These are phyloP conservation scores for Drosophila planitibia DNA, from an alignment of 2,888 invertebrate species.

Conservation along the genomic window DNA sequence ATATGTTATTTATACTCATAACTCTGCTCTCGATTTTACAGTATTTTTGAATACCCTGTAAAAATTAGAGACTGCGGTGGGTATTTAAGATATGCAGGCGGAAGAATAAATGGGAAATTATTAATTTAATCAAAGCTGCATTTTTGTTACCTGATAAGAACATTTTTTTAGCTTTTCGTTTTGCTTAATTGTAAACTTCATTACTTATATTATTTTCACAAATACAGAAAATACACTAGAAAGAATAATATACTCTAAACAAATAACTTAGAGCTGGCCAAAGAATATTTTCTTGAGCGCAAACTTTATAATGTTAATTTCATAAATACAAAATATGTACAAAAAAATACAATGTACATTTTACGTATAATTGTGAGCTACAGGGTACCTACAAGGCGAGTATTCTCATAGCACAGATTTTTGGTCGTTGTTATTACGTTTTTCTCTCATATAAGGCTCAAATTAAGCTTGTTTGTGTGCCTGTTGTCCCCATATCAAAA, in stretches of 20 bases:
- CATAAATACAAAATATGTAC: neutral
- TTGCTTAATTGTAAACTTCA: neutral
- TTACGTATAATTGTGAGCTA: neutral
- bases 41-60: conserved; percentile 5
- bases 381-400: neutral
- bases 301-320: too few species aligned
- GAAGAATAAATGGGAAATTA: neutral
- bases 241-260: too few species aligned
- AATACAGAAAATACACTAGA: neutral
- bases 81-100: neutral
- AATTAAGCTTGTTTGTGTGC: conserved; percentile 71
- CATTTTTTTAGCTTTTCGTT: neutral
- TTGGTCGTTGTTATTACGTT: conserved; percentile 46
- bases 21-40: conserved; percentile 12
- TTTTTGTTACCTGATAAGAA: neutral
- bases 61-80: neutral
- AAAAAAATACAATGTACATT: neutral
- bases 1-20: conserved; percentile 54
- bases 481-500: conserved; percentile 69
- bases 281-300: neutral
- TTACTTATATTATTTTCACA: neutral
- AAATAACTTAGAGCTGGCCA: neutral
- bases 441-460: conserved; percentile 57
- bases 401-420: neutral
- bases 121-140: neutral